A percentile compares a stretch with the other conserved stretches of the same genome.
Evolutionary conservation across 2,113 vertebrate genomes (phyloP).

Genomic region (Theristicus caerulescens): DNA sequence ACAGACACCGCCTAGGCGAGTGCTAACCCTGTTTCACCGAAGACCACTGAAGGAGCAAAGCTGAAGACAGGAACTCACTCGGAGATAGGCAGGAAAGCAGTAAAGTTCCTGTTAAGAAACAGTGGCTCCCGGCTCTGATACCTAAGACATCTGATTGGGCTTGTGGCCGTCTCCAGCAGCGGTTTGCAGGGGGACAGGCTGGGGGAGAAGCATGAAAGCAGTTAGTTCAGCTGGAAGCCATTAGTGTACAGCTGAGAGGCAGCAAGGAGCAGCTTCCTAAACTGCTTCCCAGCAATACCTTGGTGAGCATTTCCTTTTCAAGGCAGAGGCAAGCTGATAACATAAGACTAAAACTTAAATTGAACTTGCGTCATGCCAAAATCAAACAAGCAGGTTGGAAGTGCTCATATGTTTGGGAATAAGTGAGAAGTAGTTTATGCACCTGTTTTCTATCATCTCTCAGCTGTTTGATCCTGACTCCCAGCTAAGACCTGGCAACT

Average conservation of each 20-base stretch:
- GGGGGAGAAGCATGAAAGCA: background rate
- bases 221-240: conserved; percentile 50
- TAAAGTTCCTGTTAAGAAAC: background rate
- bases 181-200: background rate
- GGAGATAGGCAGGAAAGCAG: background rate
- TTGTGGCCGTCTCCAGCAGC: background rate
- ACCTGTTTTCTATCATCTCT: conserved; percentile 49
- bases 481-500: conserved; percentile 11
- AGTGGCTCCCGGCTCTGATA: background rate
- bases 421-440: conserved; percentile 24
- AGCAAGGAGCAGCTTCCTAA: conserved; percentile 42
- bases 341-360: background rate
- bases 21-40: background rate
- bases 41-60: background rate
- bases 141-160: background rate
- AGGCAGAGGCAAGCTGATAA: conserved; percentile 17
- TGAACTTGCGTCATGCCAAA: conserved; percentile 20
- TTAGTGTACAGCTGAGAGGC: conserved; percentile 43
- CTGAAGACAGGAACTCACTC: background rate
- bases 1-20: background rate
- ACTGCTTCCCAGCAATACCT: conserved; percentile 36
- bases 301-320: conserved; percentile 27
- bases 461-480: conserved; percentile 30
- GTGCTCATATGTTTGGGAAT: background rate
- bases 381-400: conserved; percentile 33